Percentiles rank a stretch among this genome's conserved stretches.
Evolutionary conservation across 2,113 vertebrate genomes (phyloP).

Genomic region (Pseudorasbora parva): DNA sequence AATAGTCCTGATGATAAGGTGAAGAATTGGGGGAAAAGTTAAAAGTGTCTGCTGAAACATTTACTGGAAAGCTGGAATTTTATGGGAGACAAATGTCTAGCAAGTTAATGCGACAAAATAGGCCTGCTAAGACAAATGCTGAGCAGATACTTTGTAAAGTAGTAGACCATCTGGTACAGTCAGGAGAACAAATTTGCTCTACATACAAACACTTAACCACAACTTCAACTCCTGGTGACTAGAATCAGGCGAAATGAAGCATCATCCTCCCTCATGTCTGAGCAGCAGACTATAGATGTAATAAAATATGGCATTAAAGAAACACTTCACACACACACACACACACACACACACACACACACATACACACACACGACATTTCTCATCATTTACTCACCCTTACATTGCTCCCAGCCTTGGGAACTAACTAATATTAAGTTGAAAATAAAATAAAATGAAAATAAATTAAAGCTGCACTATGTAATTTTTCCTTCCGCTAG

Average conservation of each 20-base stretch:
- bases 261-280: conserved; percentile 32
- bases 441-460: background rate
- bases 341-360: no score
- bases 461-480: no score
- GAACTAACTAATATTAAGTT: no score
- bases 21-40: background rate
- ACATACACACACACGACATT: background rate
- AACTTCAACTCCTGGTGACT: conserved; percentile 24
- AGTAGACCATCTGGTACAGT: conserved; percentile 45
- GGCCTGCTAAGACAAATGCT: conserved; percentile 34
- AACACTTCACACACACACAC: background rate
- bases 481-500: no score
- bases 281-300: conserved; percentile 1
- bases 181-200: conserved; percentile 47
- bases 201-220: conserved; percentile 36
- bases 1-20: conserved; percentile 16
- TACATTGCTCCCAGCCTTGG: no score
- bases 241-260: conserved; percentile 16
- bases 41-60: conserved; percentile 15
- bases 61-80: conserved; percentile 33
- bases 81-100: conserved; percentile 36
- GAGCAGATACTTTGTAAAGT: conserved; percentile 39
- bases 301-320: conserved; percentile 38
- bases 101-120: conserved; percentile 27
- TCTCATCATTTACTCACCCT: background rate